Percentiles rank a stretch among this genome's conserved stretches.
phyloP scores from a whole-genome alignment of 2,113 vertebrate species.

The Bos taurus region DNA sequence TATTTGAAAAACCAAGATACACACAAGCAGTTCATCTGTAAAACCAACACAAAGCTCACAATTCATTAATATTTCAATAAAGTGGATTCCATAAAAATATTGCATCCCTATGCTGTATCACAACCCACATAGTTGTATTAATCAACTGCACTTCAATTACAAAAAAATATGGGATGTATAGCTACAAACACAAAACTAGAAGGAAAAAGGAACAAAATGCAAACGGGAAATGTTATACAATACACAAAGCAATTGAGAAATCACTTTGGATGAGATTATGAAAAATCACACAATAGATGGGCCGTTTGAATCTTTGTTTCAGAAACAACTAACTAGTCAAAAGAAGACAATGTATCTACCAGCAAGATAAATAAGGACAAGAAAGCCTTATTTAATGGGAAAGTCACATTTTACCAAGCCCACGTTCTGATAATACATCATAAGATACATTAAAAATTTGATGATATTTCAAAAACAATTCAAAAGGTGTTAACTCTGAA shows the following conservation, averaged over 20 bases:
- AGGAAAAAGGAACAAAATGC: not conserved
- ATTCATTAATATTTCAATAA: not conserved
- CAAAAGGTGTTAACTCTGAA: not conserved
- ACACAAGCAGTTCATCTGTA: not conserved
- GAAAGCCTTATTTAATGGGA: not conserved
- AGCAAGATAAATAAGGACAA: not conserved
- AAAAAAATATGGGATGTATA: not conserved
- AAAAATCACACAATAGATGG: not conserved
- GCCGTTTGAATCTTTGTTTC: not conserved
- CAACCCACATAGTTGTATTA: not conserved
- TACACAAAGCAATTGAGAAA: not conserved
- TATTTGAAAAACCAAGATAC: not conserved
- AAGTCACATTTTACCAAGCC: not conserved
- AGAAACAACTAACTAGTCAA: not conserved
- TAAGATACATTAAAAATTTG: not conserved
- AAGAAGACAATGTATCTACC: not conserved
- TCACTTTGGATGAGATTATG: not conserved
- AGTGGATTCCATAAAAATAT: not conserved
- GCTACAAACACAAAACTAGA: not conserved
- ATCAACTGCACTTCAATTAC: not conserved
- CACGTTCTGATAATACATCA: accelerated
- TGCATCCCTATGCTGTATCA: not conserved
- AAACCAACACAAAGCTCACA: not conserved
- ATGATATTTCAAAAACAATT: not conserved
- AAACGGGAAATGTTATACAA: not conserved